Evolutionary conservation across 2,113 vertebrate species (phyloP).

Genomic region (Mungos mungo): DNA sequence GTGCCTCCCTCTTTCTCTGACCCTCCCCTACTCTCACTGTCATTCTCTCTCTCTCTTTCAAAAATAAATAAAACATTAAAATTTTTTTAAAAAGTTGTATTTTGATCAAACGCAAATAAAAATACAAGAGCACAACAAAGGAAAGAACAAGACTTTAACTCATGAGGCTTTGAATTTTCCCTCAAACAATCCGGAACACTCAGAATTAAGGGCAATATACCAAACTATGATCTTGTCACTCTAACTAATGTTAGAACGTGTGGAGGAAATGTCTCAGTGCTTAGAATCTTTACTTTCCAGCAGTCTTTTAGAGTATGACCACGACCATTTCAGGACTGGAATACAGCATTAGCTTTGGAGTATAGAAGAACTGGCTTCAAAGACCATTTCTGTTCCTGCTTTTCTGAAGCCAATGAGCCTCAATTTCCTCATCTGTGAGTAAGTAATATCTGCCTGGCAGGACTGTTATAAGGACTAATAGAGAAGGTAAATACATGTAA

Average conservation of each 20-base stretch:
- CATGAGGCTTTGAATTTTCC: not conserved
- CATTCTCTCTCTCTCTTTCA: too few species aligned
- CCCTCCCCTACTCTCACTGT: too few species aligned
- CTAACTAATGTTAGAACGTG: not conserved
- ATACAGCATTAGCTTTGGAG: not conserved
- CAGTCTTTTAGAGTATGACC: not conserved
- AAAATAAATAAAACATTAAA: too few species aligned
- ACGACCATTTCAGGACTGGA: not conserved
- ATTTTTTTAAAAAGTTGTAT: not conserved
- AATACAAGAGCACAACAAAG: not conserved
- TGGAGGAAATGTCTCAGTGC: not conserved
- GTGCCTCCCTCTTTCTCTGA: too few species aligned
- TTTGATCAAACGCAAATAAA: slow-evolving; percentile 6
- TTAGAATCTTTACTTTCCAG: not conserved
- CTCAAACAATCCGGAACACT: not conserved
- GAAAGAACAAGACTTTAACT: not conserved
- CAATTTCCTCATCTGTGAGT: not conserved
- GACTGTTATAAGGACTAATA: not conserved
- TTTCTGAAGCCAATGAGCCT: not conserved
- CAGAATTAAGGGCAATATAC: not conserved
- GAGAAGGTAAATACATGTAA: not conserved
- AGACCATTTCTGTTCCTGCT: not conserved
- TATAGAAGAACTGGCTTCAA: not conserved
- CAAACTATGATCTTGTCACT: not conserved
- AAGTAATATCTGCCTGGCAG: not conserved